Base-by-base conservation (phyloP, 2,113 vertebrate genomes). In the Bubo scandiacus region DNA sequence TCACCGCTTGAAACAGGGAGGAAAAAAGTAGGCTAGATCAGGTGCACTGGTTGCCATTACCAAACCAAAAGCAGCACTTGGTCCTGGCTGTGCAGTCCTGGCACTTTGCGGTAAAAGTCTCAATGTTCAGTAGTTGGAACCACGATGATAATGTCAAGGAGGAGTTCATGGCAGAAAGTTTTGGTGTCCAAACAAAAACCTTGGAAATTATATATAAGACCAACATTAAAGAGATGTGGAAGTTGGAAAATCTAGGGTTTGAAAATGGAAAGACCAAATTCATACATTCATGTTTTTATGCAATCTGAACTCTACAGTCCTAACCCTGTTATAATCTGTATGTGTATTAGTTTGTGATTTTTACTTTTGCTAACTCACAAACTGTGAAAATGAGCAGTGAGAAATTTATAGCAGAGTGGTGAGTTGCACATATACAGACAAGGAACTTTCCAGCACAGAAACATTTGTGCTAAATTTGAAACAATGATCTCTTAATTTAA, bases 1-100 rank as follows among this genome's bases (percentile, higher is more conserved):
- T 4, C 2, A 13, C 2, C 15, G 13, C 26, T 73, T 73, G 42
- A 70, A 84, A 62, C 0, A 6, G 11, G 9, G 23, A 67, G 21
- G 15, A 8, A 25, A 36, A 32, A 49, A 34, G 4, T 2, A 13
- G 34, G 23, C 5, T 63, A 20, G 36, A 30, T 55, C 19, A 30
- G 23, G 32, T 2, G 0, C 11, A 5, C 9, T 0, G 0, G 19
- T 27, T 54, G 27, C 30, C 16, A 6, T 12, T 63, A 22, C 3
- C 10, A 27, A 47, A 34, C 2, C 0, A 1, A 84, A 87, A 55
- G 38, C 18, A 71, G 12, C 1, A 3, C 21, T 42, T 29, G 19
- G 15, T 75, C 52, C 42, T 91, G 54, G 27, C 26, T 2, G 3
- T 13, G 7, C 15, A 18, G 61, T 12, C 42, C 34, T 27, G 61